Evolutionary conservation across 2,113 vertebrate species (phyloP), one percentile per base, ranked within the genome.

Genomic region (Ageneiosus marmoratus): DNA sequence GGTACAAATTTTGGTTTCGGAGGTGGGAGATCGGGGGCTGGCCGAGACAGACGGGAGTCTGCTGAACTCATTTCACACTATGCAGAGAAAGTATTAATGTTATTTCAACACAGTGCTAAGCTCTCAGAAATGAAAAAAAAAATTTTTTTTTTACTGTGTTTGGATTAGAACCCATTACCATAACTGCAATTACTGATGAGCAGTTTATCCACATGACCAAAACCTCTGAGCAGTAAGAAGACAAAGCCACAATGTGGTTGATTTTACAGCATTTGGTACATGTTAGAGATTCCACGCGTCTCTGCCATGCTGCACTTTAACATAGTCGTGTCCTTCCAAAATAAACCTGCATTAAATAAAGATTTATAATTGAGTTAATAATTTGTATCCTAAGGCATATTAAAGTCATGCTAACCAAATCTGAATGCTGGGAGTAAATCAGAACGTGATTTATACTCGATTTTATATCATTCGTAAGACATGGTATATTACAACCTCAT

Each of bases 201-300:
- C 5, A 41, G 32, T 75, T 76, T 76, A 48, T 27, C 46, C 7
- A 2, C 15, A 72, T 13, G 44, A 27, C 12, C 55, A 11, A 50
- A 56, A 18, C 44, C 1, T 60, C 69, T 48, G 20, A 62, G 74
- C 74, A 50, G n/a, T 27, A 27, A 70, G 12, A 27, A 63, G 24
- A 13, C 51, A 69, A 34, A 69, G 24, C 46, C 24, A 46, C 32
- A 20, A 13, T 29, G 62, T 84, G 89, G 88, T 87, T 90, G 83
- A 89, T 85, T 89, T 90, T 87, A 84, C 81, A 55, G 65, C 82
- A 79, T 87, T 87, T 37, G 83, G 86, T 85, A 84, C 83, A 62
- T 22, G 55, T 58, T 81, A 24, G 5, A 86, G 87, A 92, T 92
- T 87, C 88, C 88, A 88, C 53, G 78, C 91, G 90, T 89, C 86